Percentiles rank a stretch among this genome's conserved stretches.
phyloP scores from a whole-genome alignment of 2,797 vertebrate genomes.

The Sebastes reedi region DNA sequence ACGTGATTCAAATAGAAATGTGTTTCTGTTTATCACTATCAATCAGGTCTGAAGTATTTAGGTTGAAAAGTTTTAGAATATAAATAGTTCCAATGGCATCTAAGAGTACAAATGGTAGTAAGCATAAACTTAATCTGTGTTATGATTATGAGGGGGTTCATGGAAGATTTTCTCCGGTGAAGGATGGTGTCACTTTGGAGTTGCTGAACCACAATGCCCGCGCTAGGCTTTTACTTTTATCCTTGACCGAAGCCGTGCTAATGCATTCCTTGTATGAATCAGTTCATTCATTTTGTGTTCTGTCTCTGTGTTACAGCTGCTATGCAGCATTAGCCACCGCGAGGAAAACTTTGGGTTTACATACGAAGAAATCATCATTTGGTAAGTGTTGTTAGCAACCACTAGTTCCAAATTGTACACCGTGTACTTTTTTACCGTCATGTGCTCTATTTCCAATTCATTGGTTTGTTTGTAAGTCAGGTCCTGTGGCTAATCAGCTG shows the following conservation, averaged over 20 bases:
- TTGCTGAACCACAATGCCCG: background rate
- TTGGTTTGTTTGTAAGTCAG: background rate
- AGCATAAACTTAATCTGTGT: too few relatives aligned
- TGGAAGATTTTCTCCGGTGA: too few relatives aligned
- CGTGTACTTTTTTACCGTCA: background rate
- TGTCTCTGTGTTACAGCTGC: slow-evolving; percentile 84
- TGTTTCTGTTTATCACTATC: too few relatives aligned
- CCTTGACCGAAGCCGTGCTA: background rate
- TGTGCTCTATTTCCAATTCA: background rate
- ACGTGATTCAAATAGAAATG: too few relatives aligned
- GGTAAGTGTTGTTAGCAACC: slow-evolving; percentile 83
- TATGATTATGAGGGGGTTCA: too few relatives aligned
- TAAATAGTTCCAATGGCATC: too few relatives aligned
- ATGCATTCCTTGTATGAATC: background rate
- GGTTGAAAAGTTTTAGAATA: too few relatives aligned
- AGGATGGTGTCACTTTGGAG: too few relatives aligned
- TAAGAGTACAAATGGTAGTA: too few relatives aligned
- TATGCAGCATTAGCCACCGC: slow-evolving; percentile 92
- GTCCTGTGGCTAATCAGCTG: background rate
- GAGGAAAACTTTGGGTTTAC: slow-evolving; percentile 97
- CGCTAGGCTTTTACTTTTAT: background rate
- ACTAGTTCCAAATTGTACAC: background rate
- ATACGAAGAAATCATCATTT: slow-evolving; percentile 98
- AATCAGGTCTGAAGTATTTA: too few relatives aligned
- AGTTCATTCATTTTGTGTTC: background rate